A percentile compares a stretch with the other conserved stretches of the same genome.
Conservation (phyloP, 2,888 invertebrate species). For the Pseudeuparius sepicola region DNA sequence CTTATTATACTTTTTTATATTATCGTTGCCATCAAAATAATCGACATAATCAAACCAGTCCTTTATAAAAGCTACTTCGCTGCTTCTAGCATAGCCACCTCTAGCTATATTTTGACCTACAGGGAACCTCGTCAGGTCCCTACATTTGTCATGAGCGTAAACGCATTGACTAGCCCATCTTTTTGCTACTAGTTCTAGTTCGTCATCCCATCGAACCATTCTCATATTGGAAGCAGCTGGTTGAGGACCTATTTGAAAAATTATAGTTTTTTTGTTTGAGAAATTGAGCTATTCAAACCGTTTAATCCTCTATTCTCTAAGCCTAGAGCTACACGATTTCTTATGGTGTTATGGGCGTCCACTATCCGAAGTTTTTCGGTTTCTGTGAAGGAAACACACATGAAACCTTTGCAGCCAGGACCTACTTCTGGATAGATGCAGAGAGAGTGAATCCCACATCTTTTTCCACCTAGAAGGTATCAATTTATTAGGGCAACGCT, state of each 20-base stretch:
- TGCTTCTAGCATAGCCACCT: conserved; percentile 32
- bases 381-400: conserved; percentile 30
- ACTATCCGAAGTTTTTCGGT: conserved; percentile 36
- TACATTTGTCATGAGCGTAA: conserved; percentile 36
- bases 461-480: conserved; percentile 26
- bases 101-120: conserved; percentile 39
- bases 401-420: conserved; percentile 28
- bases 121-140: conserved; percentile 35
- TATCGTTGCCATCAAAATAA: conserved; percentile 25
- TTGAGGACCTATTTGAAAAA: conserved; percentile 33
- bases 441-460: conserved; percentile 32
- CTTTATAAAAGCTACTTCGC: conserved; percentile 28
- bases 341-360: conserved; percentile 38
- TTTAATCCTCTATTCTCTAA: conserved; percentile 33
- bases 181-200: conserved; percentile 37
- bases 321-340: conserved; percentile 36
- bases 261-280: too few relatives aligned
- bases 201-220: conserved; percentile 37
- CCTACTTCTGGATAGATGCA: conserved; percentile 28
- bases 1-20: conserved; percentile 24
- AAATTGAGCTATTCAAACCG: too few relatives aligned
- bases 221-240: conserved; percentile 37
- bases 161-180: conserved; percentile 40
- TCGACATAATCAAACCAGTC: conserved; percentile 38
- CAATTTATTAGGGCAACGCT: too few relatives aligned